A percentile compares a stretch with the other conserved stretches of the same genome.
Evolutionary conservation across 2,113 vertebrate genomes (phyloP).

Genomic region (Polyodon spathula): DNA sequence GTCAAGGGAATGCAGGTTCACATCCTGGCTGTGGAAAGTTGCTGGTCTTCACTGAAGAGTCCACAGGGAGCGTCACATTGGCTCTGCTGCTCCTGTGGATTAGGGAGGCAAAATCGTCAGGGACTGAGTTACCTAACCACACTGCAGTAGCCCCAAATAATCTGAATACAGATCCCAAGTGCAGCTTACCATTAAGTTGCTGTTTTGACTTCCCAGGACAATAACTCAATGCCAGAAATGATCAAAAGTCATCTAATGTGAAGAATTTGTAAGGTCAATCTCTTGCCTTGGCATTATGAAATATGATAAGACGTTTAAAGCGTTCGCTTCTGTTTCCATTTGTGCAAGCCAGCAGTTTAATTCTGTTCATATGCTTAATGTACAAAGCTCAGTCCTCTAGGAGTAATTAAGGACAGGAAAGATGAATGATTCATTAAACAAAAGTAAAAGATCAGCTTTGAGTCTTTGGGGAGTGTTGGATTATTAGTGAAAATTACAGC

Average conservation of each 20-base stretch:
- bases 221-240: no score
- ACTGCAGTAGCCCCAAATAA: no score
- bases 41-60: no score
- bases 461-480: not conserved
- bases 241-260: not conserved
- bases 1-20: no score
- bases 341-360: not conserved
- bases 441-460: constrained; percentile 1
- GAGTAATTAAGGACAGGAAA: constrained; percentile 7
- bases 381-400: constrained; percentile 1
- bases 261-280: not conserved
- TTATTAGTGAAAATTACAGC: not conserved
- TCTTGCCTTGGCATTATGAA: not conserved
- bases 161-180: no score
- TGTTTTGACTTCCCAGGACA: no score
- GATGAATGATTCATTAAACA: constrained; percentile 10
- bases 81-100: no score
- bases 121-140: no score
- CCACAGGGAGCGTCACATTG: no score
- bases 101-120: no score
- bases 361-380: not conserved
- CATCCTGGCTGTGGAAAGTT: no score
- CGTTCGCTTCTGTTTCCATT: not conserved
- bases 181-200: no score
- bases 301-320: constrained; percentile 7